phyloP scores from a whole-genome alignment of 1,140 invertebrate species.

The Xylocopa sonorina region DNA sequence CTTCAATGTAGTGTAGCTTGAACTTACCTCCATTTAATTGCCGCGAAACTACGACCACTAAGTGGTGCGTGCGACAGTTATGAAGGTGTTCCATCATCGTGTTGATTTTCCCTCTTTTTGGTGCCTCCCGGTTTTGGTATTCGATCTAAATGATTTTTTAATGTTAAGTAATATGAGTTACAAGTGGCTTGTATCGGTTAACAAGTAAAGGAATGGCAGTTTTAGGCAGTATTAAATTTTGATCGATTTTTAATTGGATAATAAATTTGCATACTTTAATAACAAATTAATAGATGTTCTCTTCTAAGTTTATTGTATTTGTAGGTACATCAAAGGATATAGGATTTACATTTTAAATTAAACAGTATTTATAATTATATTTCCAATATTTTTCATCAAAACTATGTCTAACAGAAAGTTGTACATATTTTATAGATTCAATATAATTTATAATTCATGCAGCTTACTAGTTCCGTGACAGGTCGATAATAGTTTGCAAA shows the following conservation, averaged over 20 bases:
- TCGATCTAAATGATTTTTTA: no score
- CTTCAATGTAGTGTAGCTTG: not conserved
- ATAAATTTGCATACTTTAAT: no score
- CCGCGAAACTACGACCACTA: not conserved
- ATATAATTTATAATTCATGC: slow-evolving; percentile 10
- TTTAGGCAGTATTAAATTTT: no score
- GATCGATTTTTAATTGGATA: no score
- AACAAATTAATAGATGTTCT: no score
- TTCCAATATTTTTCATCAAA: not conserved
- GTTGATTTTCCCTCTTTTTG: not conserved
- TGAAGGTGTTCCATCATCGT: not conserved
- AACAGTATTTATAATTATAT: not conserved
- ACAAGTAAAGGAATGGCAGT: no score
- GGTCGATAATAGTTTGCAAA: slow-evolving; percentile 14
- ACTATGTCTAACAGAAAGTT: not conserved
- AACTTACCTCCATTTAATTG: not conserved
- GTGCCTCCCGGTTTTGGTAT: not conserved
- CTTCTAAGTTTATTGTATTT: no score
- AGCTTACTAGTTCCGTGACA: not conserved
- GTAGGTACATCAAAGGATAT: no score
- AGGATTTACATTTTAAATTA: no score
- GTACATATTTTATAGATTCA: not conserved
- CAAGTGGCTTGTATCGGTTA: no score
- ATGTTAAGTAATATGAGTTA: no score
- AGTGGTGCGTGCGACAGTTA: not conserved